Base-by-base conservation (phyloP, 2,113 vertebrate species). In the Hucho hucho region DNA sequence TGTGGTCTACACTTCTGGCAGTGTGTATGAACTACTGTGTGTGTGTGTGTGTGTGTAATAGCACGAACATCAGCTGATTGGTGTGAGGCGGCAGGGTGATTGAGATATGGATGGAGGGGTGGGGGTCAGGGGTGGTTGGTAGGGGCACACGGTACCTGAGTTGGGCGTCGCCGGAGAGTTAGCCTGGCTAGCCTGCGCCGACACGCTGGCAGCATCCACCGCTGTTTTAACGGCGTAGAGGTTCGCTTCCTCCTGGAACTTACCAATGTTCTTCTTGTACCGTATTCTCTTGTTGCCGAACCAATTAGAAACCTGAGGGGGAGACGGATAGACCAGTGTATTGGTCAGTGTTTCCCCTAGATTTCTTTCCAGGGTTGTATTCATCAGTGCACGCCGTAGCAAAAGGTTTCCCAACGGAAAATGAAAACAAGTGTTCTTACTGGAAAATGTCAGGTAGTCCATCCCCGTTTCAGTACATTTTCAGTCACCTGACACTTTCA, bases 211-310 rank as follows among this genome's bases (percentile, higher is more conserved):
- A 63, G 94, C 93, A 24, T 96, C 93, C 84, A 92, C 92, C 1
- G 93, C 94, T 0, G 93, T 94, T 86, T 95, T 96, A 13, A 95
- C 94, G 0, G 94, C 95, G 75, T 97, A 97, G 84, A 95, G 94
- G 80, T 95, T 95, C 0, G 95, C 95, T 86, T 96, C 95, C 87
- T 97, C 95, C 87, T 96, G 95, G 91, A 96, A 96, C 87, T 95
- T 97, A 81, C 95, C 94, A 83, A 94, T 95, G 87, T 96, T 97
- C 88, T 96, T 97, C 89, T 97, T 97, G 90, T 97, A 97, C 28
- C 93, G 93, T 87, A 96, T 97, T 90, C 95, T 94, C 88, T 97
- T 97, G 92, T 96, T 97, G 84, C 94, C 94, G 73, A 97, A 96
- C 95, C 96, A 97, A 92, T 95, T 97, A 88, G 95, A 97, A 83